Evolutionary conservation across 1,140 invertebrate genomes (phyloP).

Genomic region (Zaprionus camerounensis): DNA sequence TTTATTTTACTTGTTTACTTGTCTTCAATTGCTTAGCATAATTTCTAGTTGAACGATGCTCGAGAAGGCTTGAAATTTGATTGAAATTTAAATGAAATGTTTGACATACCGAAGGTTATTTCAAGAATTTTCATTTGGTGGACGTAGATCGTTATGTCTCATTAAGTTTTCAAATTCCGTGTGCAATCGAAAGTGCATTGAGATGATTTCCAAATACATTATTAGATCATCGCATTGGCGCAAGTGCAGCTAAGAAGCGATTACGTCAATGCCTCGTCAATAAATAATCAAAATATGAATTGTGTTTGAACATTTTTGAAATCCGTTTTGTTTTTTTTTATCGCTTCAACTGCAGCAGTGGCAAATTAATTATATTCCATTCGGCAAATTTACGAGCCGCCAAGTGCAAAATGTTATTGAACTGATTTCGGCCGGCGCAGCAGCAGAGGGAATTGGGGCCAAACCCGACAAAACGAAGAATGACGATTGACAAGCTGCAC

Average conservation of each 20-base stretch:
- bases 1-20: constrained; percentile 64
- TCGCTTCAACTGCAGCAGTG: constrained; percentile 65
- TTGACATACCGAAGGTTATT: constrained; percentile 3
- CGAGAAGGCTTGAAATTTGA: constrained; percentile 6
- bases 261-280: constrained; percentile 53
- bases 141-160: constrained; percentile 10
- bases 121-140: constrained; percentile 18
- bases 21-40: constrained; percentile 43
- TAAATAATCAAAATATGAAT: constrained; percentile 31
- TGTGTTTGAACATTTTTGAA: constrained; percentile 29
- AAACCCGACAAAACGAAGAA: constrained; percentile 26
- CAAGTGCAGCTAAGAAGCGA: constrained; percentile 29
- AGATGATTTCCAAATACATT: constrained; percentile 24
- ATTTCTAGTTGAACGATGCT: background rate
- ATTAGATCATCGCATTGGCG: constrained; percentile 27
- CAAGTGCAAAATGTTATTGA: constrained; percentile 75
- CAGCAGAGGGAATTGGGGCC: constrained; percentile 65
- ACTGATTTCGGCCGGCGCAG: constrained; percentile 65
- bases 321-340: constrained; percentile 15
- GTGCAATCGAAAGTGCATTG: constrained; percentile 12
- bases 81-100: constrained; percentile 7
- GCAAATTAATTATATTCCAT: constrained; percentile 75
- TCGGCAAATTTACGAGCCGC: constrained; percentile 73
- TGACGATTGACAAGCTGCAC: constrained; percentile 69
- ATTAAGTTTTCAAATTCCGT: constrained; percentile 22